Evolutionary conservation across 2,113 vertebrate genomes (phyloP), one percentile per base, ranked within the genome.

Genomic region (Danionella cerebrum): DNA sequence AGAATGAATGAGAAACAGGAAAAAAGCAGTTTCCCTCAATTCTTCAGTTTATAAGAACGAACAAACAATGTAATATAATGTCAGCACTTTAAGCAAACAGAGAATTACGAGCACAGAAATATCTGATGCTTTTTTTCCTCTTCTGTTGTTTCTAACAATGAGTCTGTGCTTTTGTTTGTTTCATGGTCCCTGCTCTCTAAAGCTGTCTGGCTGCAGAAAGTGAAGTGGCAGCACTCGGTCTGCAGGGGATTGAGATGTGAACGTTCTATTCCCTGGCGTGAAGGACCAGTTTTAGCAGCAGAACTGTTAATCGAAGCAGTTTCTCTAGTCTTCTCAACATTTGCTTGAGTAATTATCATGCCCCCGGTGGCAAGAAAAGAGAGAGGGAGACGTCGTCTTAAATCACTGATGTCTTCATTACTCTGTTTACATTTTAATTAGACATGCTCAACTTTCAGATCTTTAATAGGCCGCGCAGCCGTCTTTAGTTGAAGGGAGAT

Each of bases 391-490:
- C 89, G 86, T 92, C 94, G 95, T 89, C 91, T 89, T 94, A 95
- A 97, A 95, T 96, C 92, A 90, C 93, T 94, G 92, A 96, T 93
- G 91, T 93, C 93, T 94, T 94, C 91, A 94, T 94, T 95, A 93
- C 85, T 87, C 88, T 93, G 92, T 96, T 95, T 96, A 97, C 92
- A 94, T 95, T 94, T 93, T 93, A 96, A 96, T 97, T 94, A 95
- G 93, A 92, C 89, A 88, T 89, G 87, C 88, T 87, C 89, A 93
- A 91, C 90, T 91, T 90, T 48, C 86, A 85, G 83, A 88, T 91
- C 91, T 85, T 88, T 89, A 86, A 53, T 75, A 83, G 86, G 84
- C 86, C 88, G 84, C 88, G 80, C 86, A 81, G 88, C 65, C 63
- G 48, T 74, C 36, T 77, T 72, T 67, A 70, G 55, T 76, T 77